Conservation (phyloP, 2,113 vertebrate genomes). For the Myotis brandtii region DNA sequence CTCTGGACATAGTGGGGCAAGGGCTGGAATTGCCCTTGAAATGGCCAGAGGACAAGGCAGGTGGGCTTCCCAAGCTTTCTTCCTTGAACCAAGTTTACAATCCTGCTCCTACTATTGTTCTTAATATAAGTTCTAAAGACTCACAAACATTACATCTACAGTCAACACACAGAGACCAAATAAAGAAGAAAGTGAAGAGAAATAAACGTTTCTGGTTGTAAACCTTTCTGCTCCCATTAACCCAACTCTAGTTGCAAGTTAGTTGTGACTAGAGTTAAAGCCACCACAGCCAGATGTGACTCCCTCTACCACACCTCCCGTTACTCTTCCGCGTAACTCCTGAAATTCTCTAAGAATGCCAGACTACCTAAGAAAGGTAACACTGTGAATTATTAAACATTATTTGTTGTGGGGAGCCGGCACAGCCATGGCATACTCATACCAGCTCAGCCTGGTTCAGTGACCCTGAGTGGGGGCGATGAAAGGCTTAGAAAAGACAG, state of each 20-base stretch:
- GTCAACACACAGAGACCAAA: slow-evolving; percentile 53
- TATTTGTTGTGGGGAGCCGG: background rate
- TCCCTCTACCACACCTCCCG: background rate
- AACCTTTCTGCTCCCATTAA: background rate
- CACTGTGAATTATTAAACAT: background rate
- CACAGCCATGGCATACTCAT: no score
- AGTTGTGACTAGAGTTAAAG: background rate
- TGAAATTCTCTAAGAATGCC: background rate
- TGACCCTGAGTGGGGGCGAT: no score
- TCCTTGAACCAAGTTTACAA: slow-evolving; percentile 38
- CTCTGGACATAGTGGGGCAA: background rate
- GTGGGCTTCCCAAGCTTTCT: background rate
- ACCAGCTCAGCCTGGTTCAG: no score
- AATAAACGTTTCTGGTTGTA: background rate
- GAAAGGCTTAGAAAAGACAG: no score
- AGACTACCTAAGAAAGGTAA: background rate
- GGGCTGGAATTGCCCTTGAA: background rate
- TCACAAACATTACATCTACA: slow-evolving; percentile 38
- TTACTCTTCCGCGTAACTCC: background rate
- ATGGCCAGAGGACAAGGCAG: background rate
- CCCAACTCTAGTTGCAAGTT: background rate
- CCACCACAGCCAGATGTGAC: background rate
- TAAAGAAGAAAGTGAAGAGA: slow-evolving; percentile 52
- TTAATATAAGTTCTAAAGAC: slow-evolving; percentile 64
- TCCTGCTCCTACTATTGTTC: slow-evolving; percentile 33